Evolutionary conservation across 2,888 invertebrate genomes (phyloP), one percentile per base, ranked within the genome.

Genomic region (Polydrusus pterygomalis): DNA sequence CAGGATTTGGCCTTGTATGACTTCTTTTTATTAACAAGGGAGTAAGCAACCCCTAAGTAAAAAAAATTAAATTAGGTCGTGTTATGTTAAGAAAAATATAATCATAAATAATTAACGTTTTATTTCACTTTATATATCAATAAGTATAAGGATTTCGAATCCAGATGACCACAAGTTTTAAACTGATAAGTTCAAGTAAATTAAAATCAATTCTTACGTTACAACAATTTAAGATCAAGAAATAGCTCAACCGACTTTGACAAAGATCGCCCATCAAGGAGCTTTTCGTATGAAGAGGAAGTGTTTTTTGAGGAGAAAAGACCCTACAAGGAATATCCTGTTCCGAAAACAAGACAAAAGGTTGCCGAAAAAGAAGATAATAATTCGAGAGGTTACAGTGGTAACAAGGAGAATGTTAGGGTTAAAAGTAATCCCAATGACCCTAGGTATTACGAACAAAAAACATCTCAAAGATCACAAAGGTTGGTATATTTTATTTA

Each of bases 341-440:
- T 86, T 13, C 84, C 86, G 0, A 87, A 86, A 81, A 81, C 81
- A 2, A 77, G 84, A 70, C 70, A 75, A 47, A 70, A 34, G 13
- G 25, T 69, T 9, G 25, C 58, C 10, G 75, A 75, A 5, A 69
- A 49, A 15, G 74, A 68, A 13, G 64, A 71, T 8, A n/a, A 10
- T n/a, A 18, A 13, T 34, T 20, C 58, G 47, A 63, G 65, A 40
- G 6, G 17, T 58, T 47, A 43, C 58, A 51, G 30, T 17, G 54
- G 18, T 20, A 63, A 54, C 40, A 70, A 70, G 49, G 65, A 70
- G 58, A 58, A 38, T 17, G 20, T 47, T 20, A 65, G 51, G 11
- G 30, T 38, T 40, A 78, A 76, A 77, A 75, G 76, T 51, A 70
- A 75, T 20, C 67, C 79, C 15, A 81, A 83, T 38, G 82, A 83